phyloP scores from a whole-genome alignment of 2,113 vertebrate genomes.

The Cyprinodon brontotheroides region DNA sequence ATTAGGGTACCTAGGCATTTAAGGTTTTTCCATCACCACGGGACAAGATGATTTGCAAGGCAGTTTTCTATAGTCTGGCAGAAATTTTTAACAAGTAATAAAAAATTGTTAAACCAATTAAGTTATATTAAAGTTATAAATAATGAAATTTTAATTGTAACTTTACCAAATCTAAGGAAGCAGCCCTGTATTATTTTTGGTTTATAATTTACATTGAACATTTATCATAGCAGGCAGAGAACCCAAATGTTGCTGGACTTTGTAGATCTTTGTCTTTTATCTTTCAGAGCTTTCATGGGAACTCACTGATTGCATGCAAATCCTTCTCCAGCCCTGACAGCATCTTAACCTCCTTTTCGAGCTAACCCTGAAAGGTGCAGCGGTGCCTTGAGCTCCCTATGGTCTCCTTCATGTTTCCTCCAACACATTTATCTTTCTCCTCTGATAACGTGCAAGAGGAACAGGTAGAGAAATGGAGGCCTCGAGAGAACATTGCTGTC shows the following conservation, averaged over 20 bases:
- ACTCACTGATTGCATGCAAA: slow-evolving; percentile 30
- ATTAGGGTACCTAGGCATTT: background rate
- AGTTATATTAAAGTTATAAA: background rate
- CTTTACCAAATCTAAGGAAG: background rate
- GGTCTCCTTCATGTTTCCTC: slow-evolving; percentile 2
- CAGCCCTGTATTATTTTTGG: background rate
- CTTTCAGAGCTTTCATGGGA: slow-evolving; percentile 1
- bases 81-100: too few species aligned
- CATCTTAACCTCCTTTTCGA: slow-evolving; percentile 2
- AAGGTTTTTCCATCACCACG: background rate
- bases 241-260: slow-evolving; percentile 14
- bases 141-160: background rate
- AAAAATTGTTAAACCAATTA: background rate
- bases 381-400: background rate
- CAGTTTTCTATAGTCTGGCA: too few species aligned
- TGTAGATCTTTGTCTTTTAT: slow-evolving; percentile 12
- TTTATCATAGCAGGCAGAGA: background rate
- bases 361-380: background rate
- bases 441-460: slow-evolving; percentile 22
- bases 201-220: slow-evolving; percentile 13
- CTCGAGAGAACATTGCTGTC: slow-evolving; percentile 18
- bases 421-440: slow-evolving; percentile 27
- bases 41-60: background rate
- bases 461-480: slow-evolving; percentile 5
- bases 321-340: background rate